Percentiles rank a stretch among this genome's conserved stretches.
phyloP scores from a whole-genome alignment of 2,888 invertebrate genomes.

The Cremastobaeus sp. region DNA sequence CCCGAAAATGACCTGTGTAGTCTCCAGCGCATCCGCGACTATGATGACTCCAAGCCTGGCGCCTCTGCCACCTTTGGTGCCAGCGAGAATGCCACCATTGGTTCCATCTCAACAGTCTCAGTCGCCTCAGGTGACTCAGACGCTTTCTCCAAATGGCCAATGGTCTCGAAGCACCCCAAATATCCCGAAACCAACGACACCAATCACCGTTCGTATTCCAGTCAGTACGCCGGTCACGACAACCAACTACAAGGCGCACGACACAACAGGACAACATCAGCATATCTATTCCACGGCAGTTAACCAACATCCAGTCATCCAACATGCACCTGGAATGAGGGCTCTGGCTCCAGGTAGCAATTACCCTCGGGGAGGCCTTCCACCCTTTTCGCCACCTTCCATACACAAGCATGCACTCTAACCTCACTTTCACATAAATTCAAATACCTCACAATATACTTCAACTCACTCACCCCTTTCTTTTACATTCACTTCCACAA shows the following conservation, averaged over 20 bases:
- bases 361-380: slow-evolving; percentile 74
- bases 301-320: slow-evolving; percentile 76
- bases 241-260: slow-evolving; percentile 72
- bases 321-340: slow-evolving; percentile 76
- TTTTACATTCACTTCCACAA: too few species aligned
- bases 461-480: too few species aligned
- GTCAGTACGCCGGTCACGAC: slow-evolving; percentile 74
- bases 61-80: slow-evolving; percentile 69
- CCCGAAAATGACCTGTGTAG: slow-evolving; percentile 67
- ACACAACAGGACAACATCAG: slow-evolving; percentile 66
- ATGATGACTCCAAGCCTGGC: slow-evolving; percentile 49
- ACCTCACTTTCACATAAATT: too few species aligned
- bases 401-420: too few species aligned
- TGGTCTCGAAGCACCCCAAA: slow-evolving; percentile 70
- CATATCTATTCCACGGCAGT: slow-evolving; percentile 75
- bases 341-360: slow-evolving; percentile 70
- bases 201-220: slow-evolving; percentile 52
- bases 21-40: slow-evolving; percentile 58
- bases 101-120: slow-evolving; percentile 65
- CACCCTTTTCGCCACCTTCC: too few species aligned
- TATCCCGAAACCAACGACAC: slow-evolving; percentile 64
- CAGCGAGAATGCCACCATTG: slow-evolving; percentile 70
- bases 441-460: too few species aligned
- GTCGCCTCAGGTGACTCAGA: slow-evolving; percentile 69
- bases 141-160: slow-evolving; percentile 75